Conservation (phyloP, 2,113 vertebrate species). For the Hypocryptadius cinnamomeus region DNA sequence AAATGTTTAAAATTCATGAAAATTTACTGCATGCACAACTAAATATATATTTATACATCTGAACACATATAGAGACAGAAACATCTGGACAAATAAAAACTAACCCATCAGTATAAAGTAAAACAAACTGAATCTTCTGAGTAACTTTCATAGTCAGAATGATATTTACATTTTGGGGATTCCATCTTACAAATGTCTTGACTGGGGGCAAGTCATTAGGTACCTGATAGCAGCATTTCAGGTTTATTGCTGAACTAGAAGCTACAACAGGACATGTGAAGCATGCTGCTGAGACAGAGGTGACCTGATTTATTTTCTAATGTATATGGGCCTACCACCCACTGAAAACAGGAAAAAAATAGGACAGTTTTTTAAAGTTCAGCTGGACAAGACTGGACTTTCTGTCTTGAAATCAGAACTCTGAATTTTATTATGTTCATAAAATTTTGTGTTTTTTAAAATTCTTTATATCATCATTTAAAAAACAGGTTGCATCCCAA, state of each 20-base stretch:
- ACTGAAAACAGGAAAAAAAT: not conserved
- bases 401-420: not conserved
- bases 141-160: not conserved
- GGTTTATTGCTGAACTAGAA: not conserved
- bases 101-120: not conserved
- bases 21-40: not conserved
- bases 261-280: not conserved
- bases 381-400: not conserved
- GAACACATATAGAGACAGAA: not conserved
- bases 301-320: slow-evolving; percentile 3
- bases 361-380: not conserved
- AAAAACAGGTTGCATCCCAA: not conserved
- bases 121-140: not conserved
- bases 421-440: not conserved
- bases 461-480: not conserved
- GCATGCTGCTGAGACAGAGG: not conserved
- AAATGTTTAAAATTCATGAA: not conserved
- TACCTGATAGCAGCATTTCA: not conserved
- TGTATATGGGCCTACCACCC: not conserved
- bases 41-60: not conserved
- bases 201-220: not conserved
- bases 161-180: not conserved
- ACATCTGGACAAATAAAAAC: not conserved
- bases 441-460: not conserved
- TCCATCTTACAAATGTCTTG: not conserved